Conservation (phyloP, 2,888 invertebrate genomes). For the Calliopum simillimum region DNA sequence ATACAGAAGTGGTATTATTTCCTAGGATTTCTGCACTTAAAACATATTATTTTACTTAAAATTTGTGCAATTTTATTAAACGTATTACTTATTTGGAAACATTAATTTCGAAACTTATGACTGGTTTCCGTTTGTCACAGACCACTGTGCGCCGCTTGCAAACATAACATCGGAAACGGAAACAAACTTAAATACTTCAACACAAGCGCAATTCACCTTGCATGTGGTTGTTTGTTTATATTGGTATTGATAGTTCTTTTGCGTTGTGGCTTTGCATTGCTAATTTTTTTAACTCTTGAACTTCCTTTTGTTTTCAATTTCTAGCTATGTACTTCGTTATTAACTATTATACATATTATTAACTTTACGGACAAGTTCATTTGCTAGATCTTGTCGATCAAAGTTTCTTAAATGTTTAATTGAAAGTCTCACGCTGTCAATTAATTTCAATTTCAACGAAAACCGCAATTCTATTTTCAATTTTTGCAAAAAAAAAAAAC, state of each 20-base stretch:
- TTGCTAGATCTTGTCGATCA: not conserved
- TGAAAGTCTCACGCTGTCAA: not conserved
- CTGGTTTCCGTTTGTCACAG: too few species aligned
- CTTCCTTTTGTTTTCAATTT: not conserved
- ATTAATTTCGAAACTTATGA: too few species aligned
- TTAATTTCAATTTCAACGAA: not conserved
- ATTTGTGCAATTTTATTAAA: too few species aligned
- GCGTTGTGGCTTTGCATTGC: not conserved
- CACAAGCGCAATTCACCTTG: not conserved
- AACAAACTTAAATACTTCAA: conserved; percentile 18
- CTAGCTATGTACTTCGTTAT: not conserved
- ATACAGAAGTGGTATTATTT: too few species aligned
- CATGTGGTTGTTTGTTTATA: not conserved
- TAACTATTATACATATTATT: not conserved
- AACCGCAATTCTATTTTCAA: not conserved
- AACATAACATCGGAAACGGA: conserved; percentile 1
- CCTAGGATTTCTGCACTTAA: too few species aligned
- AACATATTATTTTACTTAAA: too few species aligned
- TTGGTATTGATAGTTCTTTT: not conserved
- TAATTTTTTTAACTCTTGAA: not conserved
- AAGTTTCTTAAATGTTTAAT: too few species aligned
- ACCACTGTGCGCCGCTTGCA: too few species aligned
- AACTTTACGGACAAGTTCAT: conserved; percentile 3
- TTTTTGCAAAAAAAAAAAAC: not conserved
- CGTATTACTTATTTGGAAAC: too few species aligned